phyloP scores from a whole-genome alignment of 1,140 invertebrate species.

The Condylostylus longicornis region DNA sequence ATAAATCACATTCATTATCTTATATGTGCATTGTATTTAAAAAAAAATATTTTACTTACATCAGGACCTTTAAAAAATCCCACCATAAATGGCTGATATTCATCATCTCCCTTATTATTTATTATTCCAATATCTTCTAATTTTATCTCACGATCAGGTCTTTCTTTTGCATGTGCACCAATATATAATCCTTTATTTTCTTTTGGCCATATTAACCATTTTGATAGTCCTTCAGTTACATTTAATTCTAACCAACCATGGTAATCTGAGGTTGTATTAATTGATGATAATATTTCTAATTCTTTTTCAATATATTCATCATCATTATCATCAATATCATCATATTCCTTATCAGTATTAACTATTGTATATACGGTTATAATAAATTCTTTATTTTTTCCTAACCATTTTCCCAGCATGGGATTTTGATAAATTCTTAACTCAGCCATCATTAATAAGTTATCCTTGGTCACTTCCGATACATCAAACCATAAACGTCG shows the following conservation, averaged over 20 bases:
- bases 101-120: conserved; percentile 55
- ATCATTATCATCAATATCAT: conserved; percentile 3
- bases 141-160: conserved; percentile 58
- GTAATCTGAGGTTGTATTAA: conserved; percentile 41
- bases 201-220: conserved; percentile 61
- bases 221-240: conserved; percentile 50
- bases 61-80: conserved; percentile 61
- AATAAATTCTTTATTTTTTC: conserved; percentile 19
- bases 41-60: conserved; percentile 31
- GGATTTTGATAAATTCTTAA: conserved; percentile 61
- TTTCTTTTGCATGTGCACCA: conserved; percentile 46
- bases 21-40: too few relatives aligned
- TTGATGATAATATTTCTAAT: conserved; percentile 25
- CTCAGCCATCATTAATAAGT: conserved; percentile 70
- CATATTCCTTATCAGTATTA: conserved; percentile 35
- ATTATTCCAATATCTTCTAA: conserved; percentile 72
- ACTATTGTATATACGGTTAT: conserved; percentile 34
- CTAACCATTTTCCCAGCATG: conserved; percentile 26
- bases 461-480: conserved; percentile 60
- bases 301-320: too few relatives aligned
- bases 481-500: conserved; percentile 85
- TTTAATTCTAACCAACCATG: conserved; percentile 64
- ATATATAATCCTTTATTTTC: conserved; percentile 82
- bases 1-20: conserved; percentile 3
- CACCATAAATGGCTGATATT: conserved; percentile 78